Conservation (phyloP, 1,140 invertebrate species). For the Theocolax elegans region DNA sequence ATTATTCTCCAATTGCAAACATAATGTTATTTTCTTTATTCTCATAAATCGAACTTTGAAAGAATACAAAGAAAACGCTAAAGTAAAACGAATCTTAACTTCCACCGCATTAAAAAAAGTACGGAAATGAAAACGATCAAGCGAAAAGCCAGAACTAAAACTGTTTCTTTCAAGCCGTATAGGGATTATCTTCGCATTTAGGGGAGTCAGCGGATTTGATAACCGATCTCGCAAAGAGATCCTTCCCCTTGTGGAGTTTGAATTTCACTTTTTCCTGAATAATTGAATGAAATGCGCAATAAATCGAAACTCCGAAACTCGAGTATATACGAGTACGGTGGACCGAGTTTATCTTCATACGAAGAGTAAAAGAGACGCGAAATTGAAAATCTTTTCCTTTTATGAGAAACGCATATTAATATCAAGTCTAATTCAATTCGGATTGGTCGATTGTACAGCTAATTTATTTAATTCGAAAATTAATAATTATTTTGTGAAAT, state of each 20-base stretch:
- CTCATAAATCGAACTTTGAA: neutral
- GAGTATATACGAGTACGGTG: no score
- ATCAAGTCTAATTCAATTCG: neutral
- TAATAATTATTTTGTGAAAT: no score
- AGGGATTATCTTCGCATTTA: constrained; percentile 24
- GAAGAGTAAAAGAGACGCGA: neutral
- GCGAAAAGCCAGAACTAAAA: constrained; percentile 7
- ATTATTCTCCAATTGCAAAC: no score
- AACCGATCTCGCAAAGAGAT: constrained; percentile 18
- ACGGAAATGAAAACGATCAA: constrained; percentile 27
- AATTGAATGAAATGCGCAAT: constrained; percentile 2
- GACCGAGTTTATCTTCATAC: neutral
- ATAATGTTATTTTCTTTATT: neutral
- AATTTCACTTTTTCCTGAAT: constrained; percentile 21
- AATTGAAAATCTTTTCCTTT: neutral
- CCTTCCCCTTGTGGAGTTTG: neutral
- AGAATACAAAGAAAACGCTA: neutral
- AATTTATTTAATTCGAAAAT: no score
- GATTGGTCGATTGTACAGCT: no score
- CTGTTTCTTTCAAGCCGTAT: neutral
- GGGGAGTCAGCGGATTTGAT: constrained; percentile 34
- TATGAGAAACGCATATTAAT: neutral
- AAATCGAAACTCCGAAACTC: neutral
- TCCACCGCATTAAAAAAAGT: constrained; percentile 20
- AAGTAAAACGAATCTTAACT: constrained; percentile 6